Percentiles rank a stretch among this genome's conserved stretches.
These are phyloP conservation scores for Tribolium freemani DNA, from an alignment of 2,888 invertebrate genomes.

Conservation along the genomic window DNA sequence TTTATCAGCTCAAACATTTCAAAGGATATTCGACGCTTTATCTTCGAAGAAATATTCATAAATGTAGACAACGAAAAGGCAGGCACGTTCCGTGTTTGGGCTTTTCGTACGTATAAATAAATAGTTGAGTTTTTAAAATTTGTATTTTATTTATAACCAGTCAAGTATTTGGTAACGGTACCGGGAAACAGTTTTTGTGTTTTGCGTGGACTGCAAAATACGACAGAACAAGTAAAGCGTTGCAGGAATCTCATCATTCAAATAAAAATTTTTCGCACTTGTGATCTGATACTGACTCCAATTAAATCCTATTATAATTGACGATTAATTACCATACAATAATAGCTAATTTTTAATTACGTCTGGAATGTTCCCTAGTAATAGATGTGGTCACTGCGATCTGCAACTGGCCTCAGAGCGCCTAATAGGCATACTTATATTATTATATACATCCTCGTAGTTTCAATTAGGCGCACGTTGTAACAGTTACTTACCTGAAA, in stretches of 20 bases:
- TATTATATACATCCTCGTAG: conserved; percentile 19
- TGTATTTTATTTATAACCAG: conserved; percentile 16
- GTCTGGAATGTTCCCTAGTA: conserved; percentile 15
- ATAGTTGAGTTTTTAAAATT: conserved; percentile 23
- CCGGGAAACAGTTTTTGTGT: conserved; percentile 16
- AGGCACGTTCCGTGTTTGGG: conserved; percentile 30
- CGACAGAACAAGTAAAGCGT: background rate
- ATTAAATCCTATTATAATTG: conserved; percentile 3
- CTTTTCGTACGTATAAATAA: conserved; percentile 38
- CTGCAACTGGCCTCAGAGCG: conserved; percentile 14
- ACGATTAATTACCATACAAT: conserved; percentile 30
- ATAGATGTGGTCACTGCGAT: conserved; percentile 18
- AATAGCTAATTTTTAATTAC: conserved; percentile 25
- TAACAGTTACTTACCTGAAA: conserved; percentile 39
- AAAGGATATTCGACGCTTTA: conserved; percentile 76
- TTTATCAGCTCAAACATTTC: conserved; percentile 75
- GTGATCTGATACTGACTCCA: background rate
- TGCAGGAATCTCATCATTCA: background rate
- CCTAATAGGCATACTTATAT: conserved; percentile 26
- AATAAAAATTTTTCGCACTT: background rate
- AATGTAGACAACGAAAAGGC: conserved; percentile 37
- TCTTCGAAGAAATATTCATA: conserved; percentile 68
- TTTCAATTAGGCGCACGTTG: conserved; percentile 37
- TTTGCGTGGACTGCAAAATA: conserved; percentile 18
- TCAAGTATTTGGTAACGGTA: conserved; percentile 25